These are phyloP conservation scores for Myotis vivesi DNA, from an alignment of 2,797 vertebrate genomes.

Conservation along the genomic window DNA sequence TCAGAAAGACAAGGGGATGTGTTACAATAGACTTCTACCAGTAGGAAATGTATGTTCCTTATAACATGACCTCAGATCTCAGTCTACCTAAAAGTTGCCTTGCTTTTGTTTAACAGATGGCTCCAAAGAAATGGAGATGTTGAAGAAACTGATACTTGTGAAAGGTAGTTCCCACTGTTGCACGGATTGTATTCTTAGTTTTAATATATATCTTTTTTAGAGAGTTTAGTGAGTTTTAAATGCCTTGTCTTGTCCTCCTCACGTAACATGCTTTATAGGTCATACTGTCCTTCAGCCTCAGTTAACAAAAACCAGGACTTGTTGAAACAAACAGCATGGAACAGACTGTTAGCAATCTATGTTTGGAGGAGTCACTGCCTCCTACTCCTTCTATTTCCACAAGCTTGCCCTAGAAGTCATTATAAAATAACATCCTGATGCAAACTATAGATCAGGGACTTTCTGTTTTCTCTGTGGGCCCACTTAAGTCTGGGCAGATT, in stretches of 20 bases:
- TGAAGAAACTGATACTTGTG: background rate
- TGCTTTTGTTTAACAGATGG: slow-evolving; percentile 26
- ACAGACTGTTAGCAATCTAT: background rate
- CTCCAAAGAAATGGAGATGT: background rate
- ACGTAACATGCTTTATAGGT: background rate
- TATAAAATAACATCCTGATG: background rate
- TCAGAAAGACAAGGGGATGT: slow-evolving; percentile 34
- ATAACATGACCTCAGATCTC: background rate
- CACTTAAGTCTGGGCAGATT: background rate
- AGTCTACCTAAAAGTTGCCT: background rate
- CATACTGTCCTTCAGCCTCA: background rate
- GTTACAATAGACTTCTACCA: background rate
- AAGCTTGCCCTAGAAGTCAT: background rate
- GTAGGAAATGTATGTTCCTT: background rate
- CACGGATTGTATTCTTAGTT: background rate
- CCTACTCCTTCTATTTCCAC: background rate
- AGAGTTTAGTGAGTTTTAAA: background rate
- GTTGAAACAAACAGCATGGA: background rate
- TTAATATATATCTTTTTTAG: background rate
- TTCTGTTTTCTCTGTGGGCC: background rate
- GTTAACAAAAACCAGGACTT: background rate
- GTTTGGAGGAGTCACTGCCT: background rate
- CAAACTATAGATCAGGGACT: background rate
- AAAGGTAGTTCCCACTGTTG: background rate
- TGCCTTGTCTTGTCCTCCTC: background rate